Evolutionary conservation across 2,888 invertebrate genomes (phyloP), one percentile per base, ranked within the genome.

Genomic region (Melanostoma scalare): DNA sequence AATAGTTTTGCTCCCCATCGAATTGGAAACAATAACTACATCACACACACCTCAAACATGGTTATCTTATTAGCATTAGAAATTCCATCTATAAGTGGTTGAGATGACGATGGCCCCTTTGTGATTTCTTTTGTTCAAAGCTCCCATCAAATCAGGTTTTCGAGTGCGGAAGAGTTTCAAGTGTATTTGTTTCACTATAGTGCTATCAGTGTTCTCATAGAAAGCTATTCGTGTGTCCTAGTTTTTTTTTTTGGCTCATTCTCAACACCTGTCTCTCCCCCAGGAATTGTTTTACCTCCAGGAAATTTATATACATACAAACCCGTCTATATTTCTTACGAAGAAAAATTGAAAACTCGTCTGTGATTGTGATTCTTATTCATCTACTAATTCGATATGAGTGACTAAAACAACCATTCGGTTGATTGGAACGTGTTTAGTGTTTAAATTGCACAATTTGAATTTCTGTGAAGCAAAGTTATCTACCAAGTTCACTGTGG

Each of bases 371-470:
- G 8, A 42, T 42, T 31, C 9, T 2, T 40, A 30, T 38, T 4
- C 1, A 20, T 38, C 31, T 30, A 2, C 40, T n/a, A 33, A 44
- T 10, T 60, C 20, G 50, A 30, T 6, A 65, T 65, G 77, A 50
- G 10, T 10, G 36, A 10, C 8, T 48, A 35, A 61, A 31, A 48
- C 8, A n/a, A 35, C 40, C 33, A n/a, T 40, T n/a, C 6, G 10
- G 5, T 56, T n/a, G n/a, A n/a, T n/a, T 74, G 6, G 4, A 60
- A 52, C 50, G 53, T 73, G 44, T 33, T 33, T 20, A 46, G 48
- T 58, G 50, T 42, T 55, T 40, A 40, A 52, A 36, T 9, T 20
- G 20, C 20, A 20, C 42, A 46, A 20, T 44, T 38, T 58, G 38
- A 4, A 31, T 6, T 55, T 68, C 3, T 33, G 33, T 44, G 3